A percentile compares a stretch with the other conserved stretches of the same genome.
phyloP scores from a whole-genome alignment of 2,113 vertebrate species.

The Heterotilapia buettikoferi region DNA sequence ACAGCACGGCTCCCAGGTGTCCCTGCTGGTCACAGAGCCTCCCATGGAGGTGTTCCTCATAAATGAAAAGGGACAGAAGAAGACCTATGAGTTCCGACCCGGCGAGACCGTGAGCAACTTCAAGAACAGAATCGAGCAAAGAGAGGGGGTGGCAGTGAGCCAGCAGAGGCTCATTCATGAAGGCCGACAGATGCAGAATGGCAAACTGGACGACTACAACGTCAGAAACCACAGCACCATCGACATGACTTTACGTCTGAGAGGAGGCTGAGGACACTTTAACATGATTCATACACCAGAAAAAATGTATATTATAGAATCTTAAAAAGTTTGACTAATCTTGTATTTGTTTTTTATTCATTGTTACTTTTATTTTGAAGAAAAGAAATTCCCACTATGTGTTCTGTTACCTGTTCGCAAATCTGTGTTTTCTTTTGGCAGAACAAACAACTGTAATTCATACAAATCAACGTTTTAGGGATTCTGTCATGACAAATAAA shows the following conservation, averaged over 20 bases:
- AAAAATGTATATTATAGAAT: background rate
- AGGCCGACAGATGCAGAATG: slow-evolving; percentile 21
- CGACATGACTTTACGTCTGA: slow-evolving; percentile 36
- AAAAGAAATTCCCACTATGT: background rate
- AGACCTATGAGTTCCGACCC: slow-evolving; percentile 37
- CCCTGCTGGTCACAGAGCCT: slow-evolving; percentile 39
- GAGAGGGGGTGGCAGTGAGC: slow-evolving; percentile 12
- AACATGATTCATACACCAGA: background rate
- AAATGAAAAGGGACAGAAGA: slow-evolving; percentile 19
- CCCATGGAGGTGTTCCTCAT: slow-evolving; percentile 58
- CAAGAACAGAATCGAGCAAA: slow-evolving; percentile 4
- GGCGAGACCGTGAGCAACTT: slow-evolving; percentile 44
- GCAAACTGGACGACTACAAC: slow-evolving; percentile 43
- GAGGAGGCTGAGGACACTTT: slow-evolving; percentile 46
- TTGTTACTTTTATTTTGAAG: background rate
- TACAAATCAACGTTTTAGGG: background rate
- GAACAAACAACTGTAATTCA: background rate
- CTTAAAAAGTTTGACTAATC: background rate
- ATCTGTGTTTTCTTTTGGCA: background rate
- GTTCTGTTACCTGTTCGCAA: background rate
- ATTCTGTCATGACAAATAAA: background rate
- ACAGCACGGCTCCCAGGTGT: slow-evolving; percentile 22
- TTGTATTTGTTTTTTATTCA: background rate
- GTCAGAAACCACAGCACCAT: slow-evolving; percentile 51
- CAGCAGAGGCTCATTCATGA: slow-evolving; percentile 60